Evolutionary conservation across 2,113 vertebrate species (phyloP), one percentile per base, ranked within the genome.

Genomic region (Xyrauchen texanus): DNA sequence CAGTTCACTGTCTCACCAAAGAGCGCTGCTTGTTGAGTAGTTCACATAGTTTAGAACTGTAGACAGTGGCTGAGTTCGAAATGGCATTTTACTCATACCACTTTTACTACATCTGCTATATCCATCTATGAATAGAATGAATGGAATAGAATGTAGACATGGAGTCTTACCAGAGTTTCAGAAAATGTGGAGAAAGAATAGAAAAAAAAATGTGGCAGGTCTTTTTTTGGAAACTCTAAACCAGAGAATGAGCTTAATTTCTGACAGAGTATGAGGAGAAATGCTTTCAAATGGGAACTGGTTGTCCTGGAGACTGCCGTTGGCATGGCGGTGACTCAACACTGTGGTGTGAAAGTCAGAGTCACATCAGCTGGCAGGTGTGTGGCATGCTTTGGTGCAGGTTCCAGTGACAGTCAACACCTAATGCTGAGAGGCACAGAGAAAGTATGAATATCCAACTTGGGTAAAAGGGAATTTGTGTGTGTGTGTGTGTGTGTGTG

Each of bases 191-290:
- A n/a, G 16, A 49, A 21, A 57, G 42, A 8, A 15, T 5, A 7
- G 51, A 16, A 16, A 77, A 68, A 34, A 16, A 34, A 34, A 34
- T 47, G 12, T 51, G 60, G 58, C 67, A 61, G 57, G 44, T 51
- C 67, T 78, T 61, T 69, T 51, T 78, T 70, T 52, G 58, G 67
- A 70, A 70, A 52, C 57, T 47, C 47, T 51, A 63, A 63, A 62
- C 76, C 12, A 44, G 21, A 63, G 16, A 52, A 8, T 1, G 66
- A 49, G 76, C 15, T 61, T 4, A 55, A 16, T 63, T 75, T 75
- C 11, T 63, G 72, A 75, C 72, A 63, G 72, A 51, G 6, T 6
- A 5, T 15, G 42, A 46, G 16, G 7, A 42, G 21, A 42, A 58
- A 69, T 63, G 45, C 63, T 52, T 13, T 78, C 58, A 52, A 42